Evolutionary conservation across 2,113 vertebrate genomes (phyloP).

Genomic region (Proteles cristata): DNA sequence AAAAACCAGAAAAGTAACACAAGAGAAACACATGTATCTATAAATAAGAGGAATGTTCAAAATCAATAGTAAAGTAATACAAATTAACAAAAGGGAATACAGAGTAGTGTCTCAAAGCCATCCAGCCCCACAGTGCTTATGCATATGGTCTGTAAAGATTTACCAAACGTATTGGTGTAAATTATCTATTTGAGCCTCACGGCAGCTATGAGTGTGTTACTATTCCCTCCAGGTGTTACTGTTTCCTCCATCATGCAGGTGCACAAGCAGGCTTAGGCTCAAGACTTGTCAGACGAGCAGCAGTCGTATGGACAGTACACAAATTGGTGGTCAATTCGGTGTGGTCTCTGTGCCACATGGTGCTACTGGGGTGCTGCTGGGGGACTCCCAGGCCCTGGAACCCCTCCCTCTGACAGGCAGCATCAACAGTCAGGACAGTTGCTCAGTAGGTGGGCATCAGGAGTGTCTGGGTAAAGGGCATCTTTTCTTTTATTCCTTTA

Average conservation of each 20-base stretch:
- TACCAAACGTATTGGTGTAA: not conserved
- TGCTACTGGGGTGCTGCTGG: not conserved
- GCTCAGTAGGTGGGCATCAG: not conserved
- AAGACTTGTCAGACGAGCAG: accelerated
- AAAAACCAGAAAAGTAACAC: not conserved
- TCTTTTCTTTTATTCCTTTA: not conserved
- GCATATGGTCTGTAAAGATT: not conserved
- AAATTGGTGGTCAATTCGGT: too few species aligned
- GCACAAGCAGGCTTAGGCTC: too few species aligned
- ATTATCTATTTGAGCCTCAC: not conserved
- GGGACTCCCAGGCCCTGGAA: not conserved
- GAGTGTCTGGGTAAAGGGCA: not conserved
- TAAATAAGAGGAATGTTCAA: not conserved
- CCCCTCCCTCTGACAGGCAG: not conserved
- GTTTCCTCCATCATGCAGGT: not conserved
- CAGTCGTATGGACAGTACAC: not conserved
- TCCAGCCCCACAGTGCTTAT: not conserved
- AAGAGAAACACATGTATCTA: not conserved
- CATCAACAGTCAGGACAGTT: not conserved
- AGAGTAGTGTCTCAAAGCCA: not conserved
- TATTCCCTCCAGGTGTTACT: too few species aligned
- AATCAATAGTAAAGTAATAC: not conserved
- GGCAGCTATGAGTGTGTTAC: not conserved
- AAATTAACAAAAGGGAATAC: not conserved
- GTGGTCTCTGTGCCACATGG: not conserved